Percentiles rank a stretch among this genome's conserved stretches.
These are phyloP conservation scores for Anthopleura xanthogrammica DNA, from an alignment of 92 coral and sea anemone species.

Conservation along the genomic window DNA sequence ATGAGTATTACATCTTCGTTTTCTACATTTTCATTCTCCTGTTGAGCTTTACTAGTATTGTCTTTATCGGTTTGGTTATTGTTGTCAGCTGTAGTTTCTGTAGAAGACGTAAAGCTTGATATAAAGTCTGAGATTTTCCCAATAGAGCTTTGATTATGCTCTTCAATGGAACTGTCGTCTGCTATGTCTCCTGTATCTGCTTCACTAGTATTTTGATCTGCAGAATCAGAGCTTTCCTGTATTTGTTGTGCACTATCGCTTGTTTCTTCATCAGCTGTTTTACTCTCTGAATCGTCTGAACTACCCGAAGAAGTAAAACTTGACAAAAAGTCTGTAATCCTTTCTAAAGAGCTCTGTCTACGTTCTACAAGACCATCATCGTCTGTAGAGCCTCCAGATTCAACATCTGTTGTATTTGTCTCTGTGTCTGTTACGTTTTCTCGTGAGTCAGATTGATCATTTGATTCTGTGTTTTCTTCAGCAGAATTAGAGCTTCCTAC, in stretches of 20 bases:
- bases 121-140: slow-evolving; percentile 25
- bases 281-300: not conserved
- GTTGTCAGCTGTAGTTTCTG: not conserved
- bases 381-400: not conserved
- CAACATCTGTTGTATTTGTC: not conserved
- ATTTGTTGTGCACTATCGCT: not conserved
- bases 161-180: not conserved
- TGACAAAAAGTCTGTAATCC: slow-evolving; percentile 30
- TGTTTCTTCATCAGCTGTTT: not conserved
- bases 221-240: not conserved
- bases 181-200: not conserved
- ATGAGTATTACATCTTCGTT: not conserved
- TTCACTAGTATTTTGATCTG: not conserved
- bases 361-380: not conserved
- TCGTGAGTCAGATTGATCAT: not conserved
- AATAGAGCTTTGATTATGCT: slow-evolving; percentile 2
- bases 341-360: slow-evolving; percentile 13
- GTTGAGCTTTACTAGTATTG: not conserved
- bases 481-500: not conserved
- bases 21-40: not conserved
- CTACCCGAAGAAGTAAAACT: slow-evolving; percentile 22
- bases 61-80: not conserved
- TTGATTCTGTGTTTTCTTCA: not conserved
- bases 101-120: slow-evolving; percentile 33
- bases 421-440: not conserved